Conservation (phyloP, 2,797 vertebrate species). For the Ctenochaetus hawaiiensis region DNA sequence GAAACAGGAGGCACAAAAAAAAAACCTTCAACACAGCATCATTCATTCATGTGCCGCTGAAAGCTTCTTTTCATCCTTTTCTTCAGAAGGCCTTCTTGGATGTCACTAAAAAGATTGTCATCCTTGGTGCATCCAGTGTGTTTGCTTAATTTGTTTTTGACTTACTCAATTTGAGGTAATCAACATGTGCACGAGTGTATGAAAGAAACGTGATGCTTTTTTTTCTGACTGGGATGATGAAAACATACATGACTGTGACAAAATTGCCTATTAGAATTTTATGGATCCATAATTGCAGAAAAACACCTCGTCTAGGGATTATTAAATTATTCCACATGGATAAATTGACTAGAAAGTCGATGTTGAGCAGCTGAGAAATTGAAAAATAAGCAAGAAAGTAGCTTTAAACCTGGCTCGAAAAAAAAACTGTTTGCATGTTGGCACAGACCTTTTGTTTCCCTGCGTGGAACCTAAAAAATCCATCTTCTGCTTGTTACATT, state of each 20-base stretch:
- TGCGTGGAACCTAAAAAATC: conserved; percentile 10
- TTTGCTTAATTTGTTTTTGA: conserved; percentile 39
- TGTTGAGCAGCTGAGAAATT: neutral
- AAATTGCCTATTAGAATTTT: conserved; percentile 21
- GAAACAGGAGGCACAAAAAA: neutral
- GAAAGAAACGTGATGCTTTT: conserved; percentile 14
- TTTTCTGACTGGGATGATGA: neutral
- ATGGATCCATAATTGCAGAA: neutral
- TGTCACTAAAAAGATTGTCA: conserved; percentile 28
- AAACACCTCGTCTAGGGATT: conserved; percentile 12
- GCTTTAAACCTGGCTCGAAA: neutral
- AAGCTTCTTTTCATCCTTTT: conserved; percentile 15
- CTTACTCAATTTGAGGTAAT: conserved; percentile 32
- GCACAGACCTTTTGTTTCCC: conserved; percentile 11
- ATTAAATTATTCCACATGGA: conserved; percentile 29
- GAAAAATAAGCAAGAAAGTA: neutral
- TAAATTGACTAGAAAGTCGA: conserved; percentile 20
- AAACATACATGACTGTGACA: conserved; percentile 24
- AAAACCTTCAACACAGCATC: neutral
- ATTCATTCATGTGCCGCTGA: conserved; percentile 11
- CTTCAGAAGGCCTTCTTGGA: conserved; percentile 4
- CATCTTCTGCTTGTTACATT: conserved; percentile 17
- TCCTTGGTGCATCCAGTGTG: conserved; percentile 10
- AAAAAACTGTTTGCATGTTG: neutral
- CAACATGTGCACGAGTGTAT: conserved; percentile 21